Base-by-base conservation (phyloP, 2,113 vertebrate genomes). In the Nematolebias whitei region DNA sequence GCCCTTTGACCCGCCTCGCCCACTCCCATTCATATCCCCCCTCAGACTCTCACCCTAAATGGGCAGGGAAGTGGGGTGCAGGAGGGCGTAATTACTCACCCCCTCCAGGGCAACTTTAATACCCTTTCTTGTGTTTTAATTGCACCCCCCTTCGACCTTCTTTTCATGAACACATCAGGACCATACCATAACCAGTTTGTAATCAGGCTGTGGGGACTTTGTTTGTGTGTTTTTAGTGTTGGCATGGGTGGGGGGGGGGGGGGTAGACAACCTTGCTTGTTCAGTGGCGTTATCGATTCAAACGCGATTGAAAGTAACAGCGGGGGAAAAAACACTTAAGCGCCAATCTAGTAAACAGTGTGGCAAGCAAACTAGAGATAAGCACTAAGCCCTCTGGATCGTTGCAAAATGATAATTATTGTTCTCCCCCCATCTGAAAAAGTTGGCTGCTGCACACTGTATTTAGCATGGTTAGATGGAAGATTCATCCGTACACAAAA, bases 41-140 rank as follows among this genome's bases (percentile, higher is more conserved):
- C n/a, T n/a, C n/a, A 43, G 50, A 78, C 74, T 65, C 78, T 75
- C 59, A 66, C 76, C 84, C 88, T 85, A 71, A 76, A 69, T 87
- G 80, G 85, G 64, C 73, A 63, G 68, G 70, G 84, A 78, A 83
- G 83, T 79, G 72, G 64, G 69, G 76, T 87, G 83, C 67, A 62
- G 74, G 61, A 83, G 72, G 54, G 58, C 87, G 86, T 92, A 92
- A 93, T 91, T 92, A 88, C 90, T 8, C 32, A 4, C 90, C 87
- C 88, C 88, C 86, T 88, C 89, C 68, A 51, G 90, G 88, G 84
- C 60, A 60, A 82, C 81, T 92, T 92, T 91, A 92, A 93, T 91
- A 82, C 89, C 78, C 79, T 58, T 90, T 91, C 91, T 92, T 92
- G 90, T 92, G 76, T 90, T 91, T 91, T 92, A 92, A 92, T 92